These are phyloP conservation scores for Periophthalmus modestus DNA, from an alignment of 2,113 vertebrate species.

Conservation along the genomic window DNA sequence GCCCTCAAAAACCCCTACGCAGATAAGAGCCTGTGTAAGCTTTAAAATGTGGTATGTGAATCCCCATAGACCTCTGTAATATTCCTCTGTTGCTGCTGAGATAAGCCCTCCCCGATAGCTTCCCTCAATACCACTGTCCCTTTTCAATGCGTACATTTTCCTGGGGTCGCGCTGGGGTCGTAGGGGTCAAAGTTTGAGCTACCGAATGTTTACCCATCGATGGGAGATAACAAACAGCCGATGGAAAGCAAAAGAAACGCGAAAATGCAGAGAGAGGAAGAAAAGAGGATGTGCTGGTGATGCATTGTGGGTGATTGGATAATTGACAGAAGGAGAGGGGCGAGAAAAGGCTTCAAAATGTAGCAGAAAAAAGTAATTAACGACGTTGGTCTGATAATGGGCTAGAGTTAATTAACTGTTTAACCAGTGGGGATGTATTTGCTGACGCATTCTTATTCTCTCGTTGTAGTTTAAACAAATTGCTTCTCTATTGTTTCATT, in stretches of 20 bases:
- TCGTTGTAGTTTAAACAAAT: constrained; percentile 3
- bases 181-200: constrained; percentile 56
- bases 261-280: constrained; percentile 22
- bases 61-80: neutral
- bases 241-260: constrained; percentile 30
- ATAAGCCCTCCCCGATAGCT: constrained; percentile 39
- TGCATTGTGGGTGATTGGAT: constrained; percentile 19
- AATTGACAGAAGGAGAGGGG: constrained; percentile 53
- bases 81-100: constrained; percentile 12
- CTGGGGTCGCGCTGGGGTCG: constrained; percentile 45
- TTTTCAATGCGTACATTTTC: constrained; percentile 8
- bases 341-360: constrained; percentile 45
- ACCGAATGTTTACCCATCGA: constrained; percentile 58
- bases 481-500: constrained; percentile 22
- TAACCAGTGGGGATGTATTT: constrained; percentile 64
- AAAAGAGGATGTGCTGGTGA: constrained; percentile 7
- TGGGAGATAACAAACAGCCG: constrained; percentile 52
- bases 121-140: constrained; percentile 23
- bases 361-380: constrained; percentile 85
- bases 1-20: neutral
- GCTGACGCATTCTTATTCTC: constrained; percentile 39
- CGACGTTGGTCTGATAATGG: constrained; percentile 80
- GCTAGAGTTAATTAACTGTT: constrained; percentile 83
- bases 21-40: neutral
- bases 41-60: neutral